Conservation (phyloP, 2,888 invertebrate species). For the Geotrupes spiniger region DNA sequence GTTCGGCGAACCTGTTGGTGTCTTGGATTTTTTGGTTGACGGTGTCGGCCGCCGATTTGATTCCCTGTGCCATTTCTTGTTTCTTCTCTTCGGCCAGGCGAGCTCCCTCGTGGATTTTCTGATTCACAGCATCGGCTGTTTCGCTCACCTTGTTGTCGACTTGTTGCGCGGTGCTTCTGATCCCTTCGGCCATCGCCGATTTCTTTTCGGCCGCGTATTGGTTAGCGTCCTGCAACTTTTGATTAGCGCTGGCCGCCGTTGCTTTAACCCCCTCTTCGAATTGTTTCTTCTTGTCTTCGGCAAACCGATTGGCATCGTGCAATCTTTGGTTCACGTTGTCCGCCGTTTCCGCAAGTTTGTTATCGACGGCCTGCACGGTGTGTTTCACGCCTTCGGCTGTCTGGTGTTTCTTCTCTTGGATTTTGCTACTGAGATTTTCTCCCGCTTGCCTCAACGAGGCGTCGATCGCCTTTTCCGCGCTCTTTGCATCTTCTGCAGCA, state of each 20-base stretch:
- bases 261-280: slow-evolving; percentile 14
- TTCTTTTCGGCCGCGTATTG: slow-evolving; percentile 18
- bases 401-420: slow-evolving; percentile 19
- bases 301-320: slow-evolving; percentile 13
- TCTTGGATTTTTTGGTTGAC: slow-evolving; percentile 23
- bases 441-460: slow-evolving; percentile 15
- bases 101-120: slow-evolving; percentile 23
- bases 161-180: slow-evolving; percentile 37
- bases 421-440: slow-evolving; percentile 13
- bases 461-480: slow-evolving; percentile 15
- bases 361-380: slow-evolving; percentile 37
- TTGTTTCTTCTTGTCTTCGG: slow-evolving; percentile 18
- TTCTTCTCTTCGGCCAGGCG: slow-evolving; percentile 19
- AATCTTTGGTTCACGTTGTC: slow-evolving; percentile 15
- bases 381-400: slow-evolving; percentile 18
- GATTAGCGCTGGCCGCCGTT: slow-evolving; percentile 14
- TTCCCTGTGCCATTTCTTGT: slow-evolving; percentile 19
- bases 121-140: slow-evolving; percentile 11
- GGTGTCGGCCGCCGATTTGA: slow-evolving; percentile 23
- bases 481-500: slow-evolving; percentile 12
- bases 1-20: slow-evolving; percentile 16
- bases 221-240: slow-evolving; percentile 18
- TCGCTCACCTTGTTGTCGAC: slow-evolving; percentile 3
- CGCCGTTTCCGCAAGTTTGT: slow-evolving; percentile 31
- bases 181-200: slow-evolving; percentile 29